phyloP scores from a whole-genome alignment of 2,113 vertebrate species.

The Anarhynchus alexandrinus region DNA sequence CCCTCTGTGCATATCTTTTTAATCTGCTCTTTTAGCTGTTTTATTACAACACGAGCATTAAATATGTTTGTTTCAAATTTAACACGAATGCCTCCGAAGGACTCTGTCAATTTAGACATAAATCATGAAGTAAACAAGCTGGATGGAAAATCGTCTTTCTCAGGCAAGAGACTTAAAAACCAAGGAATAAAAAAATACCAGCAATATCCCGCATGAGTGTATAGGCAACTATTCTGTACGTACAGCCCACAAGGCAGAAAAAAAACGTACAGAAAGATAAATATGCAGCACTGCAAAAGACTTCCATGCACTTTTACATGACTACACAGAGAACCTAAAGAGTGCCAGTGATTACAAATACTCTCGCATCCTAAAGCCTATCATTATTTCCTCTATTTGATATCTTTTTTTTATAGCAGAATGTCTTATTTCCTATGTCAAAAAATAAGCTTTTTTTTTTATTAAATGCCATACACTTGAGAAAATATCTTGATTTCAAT shows the following conservation, averaged over 20 bases:
- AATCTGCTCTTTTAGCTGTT: slow-evolving; percentile 63
- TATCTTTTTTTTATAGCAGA: background rate
- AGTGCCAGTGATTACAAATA: background rate
- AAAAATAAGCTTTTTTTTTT: background rate
- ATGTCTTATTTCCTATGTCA: background rate
- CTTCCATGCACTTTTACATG: background rate
- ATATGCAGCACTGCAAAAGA: background rate
- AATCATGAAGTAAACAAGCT: slow-evolving; percentile 53
- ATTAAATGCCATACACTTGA: background rate
- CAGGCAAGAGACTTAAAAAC: background rate
- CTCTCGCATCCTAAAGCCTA: background rate
- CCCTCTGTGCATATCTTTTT: slow-evolving; percentile 58
- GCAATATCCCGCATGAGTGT: background rate
- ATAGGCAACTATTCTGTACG: background rate
- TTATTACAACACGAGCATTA: slow-evolving; percentile 61
- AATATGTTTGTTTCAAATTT: slow-evolving; percentile 66
- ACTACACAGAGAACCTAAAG: background rate
- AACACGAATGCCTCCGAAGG: slow-evolving; percentile 50
- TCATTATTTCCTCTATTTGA: background rate
- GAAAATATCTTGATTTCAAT: background rate
- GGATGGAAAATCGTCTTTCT: slow-evolving; percentile 10
- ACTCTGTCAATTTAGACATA: slow-evolving; percentile 54
- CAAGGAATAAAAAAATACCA: background rate
- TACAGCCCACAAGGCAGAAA: background rate
- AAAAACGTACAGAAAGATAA: background rate